These are phyloP conservation scores for Sepiola atlantica DNA, from an alignment of 2,888 invertebrate species.

Conservation along the genomic window DNA sequence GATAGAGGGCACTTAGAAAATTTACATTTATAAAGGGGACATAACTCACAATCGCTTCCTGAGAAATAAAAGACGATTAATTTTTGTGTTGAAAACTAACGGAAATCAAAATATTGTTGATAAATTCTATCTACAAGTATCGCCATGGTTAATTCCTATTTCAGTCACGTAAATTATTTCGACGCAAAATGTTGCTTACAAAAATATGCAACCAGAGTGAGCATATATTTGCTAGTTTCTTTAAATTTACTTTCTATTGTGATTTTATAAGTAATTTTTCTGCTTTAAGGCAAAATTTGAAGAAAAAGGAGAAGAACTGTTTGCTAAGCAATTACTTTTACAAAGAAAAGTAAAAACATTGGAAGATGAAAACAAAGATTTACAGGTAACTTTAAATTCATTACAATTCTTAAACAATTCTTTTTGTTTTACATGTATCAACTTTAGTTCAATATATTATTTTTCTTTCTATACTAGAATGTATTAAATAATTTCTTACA, in stretches of 20 bases:
- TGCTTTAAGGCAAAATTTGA: slow-evolving; percentile 57
- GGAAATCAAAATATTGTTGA: no score
- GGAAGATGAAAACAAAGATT: slow-evolving; percentile 57
- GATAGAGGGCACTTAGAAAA: no score
- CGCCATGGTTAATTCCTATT: no score
- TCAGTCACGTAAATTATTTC: no score
- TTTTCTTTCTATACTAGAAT: background rate
- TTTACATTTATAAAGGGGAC: no score
- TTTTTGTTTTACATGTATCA: background rate
- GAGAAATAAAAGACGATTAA: no score
- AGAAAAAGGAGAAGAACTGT: slow-evolving; percentile 56
- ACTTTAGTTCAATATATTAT: background rate
- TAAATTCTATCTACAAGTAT: no score
- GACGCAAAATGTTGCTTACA: no score
- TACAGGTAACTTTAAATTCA: slow-evolving; percentile 55
- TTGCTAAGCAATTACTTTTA: slow-evolving; percentile 60
- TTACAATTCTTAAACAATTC: background rate
- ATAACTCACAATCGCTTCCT: no score
- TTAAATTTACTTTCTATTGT: background rate
- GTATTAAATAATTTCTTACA: background rate
- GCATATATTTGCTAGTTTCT: background rate
- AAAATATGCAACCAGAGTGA: no score
- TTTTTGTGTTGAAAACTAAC: no score
- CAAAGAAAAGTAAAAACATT: slow-evolving; percentile 60
- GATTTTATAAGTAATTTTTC: background rate